Evolutionary conservation across 2,113 vertebrate genomes (phyloP).

Genomic region (Malurus elegans): DNA sequence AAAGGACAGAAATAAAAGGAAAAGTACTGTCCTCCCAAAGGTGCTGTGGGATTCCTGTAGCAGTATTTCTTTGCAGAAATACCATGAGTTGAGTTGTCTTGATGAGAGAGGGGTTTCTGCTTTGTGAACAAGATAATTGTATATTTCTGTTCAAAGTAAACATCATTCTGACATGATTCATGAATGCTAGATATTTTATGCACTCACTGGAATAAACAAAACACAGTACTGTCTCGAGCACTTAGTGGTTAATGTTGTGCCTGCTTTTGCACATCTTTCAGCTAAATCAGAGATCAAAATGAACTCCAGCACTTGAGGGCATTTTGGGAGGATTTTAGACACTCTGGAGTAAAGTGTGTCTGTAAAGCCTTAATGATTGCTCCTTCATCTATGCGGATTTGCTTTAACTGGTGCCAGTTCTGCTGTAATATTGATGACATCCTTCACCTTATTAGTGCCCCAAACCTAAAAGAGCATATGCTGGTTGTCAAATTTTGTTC

Average conservation of each 20-base stretch:
- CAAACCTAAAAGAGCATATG: not conserved
- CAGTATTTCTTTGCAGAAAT: not conserved
- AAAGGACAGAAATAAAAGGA: not conserved
- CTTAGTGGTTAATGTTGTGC: not conserved
- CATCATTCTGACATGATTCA: not conserved
- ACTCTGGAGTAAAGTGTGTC: not conserved
- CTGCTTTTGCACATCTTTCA: not conserved
- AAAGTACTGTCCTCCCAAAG: not conserved
- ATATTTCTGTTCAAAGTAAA: constrained; percentile 24
- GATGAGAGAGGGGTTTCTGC: not conserved
- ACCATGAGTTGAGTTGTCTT: not conserved
- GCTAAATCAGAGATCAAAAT: constrained; percentile 9
- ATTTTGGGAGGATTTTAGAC: not conserved
- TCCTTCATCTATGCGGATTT: not conserved
- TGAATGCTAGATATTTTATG: not conserved
- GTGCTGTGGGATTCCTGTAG: not conserved
- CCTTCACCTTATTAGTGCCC: not conserved
- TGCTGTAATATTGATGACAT: constrained; percentile 7
- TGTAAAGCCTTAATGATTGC: not conserved
- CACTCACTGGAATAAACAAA: not conserved
- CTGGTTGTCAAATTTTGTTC: not conserved
- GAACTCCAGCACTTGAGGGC: not conserved
- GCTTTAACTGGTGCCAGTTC: not conserved
- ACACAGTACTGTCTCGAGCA: not conserved
- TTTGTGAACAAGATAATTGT: constrained; percentile 16